Percentiles rank a stretch among this genome's conserved stretches.
Evolutionary conservation across 2,888 invertebrate species (phyloP).

Genomic region (Strigamia maritima): DNA sequence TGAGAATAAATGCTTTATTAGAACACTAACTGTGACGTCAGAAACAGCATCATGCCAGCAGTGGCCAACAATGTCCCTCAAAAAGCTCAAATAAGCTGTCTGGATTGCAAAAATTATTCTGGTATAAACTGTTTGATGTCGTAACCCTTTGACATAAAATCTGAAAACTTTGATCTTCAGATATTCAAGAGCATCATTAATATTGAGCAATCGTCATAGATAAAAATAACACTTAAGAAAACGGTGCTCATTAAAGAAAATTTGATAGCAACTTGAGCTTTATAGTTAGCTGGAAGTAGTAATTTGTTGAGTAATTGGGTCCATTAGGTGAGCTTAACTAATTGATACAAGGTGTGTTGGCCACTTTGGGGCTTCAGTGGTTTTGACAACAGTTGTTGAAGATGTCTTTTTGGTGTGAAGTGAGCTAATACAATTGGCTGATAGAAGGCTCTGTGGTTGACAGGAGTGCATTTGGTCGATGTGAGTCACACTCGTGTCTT

Average conservation of each 20-base stretch:
- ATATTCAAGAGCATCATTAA: no score
- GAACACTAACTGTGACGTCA: no score
- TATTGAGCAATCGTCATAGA: no score
- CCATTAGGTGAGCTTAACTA: neutral
- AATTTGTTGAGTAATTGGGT: neutral
- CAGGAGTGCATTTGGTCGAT: neutral
- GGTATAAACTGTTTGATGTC: no score
- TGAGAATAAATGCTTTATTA: no score
- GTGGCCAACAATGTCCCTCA: no score
- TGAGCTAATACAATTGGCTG: constrained; percentile 16
- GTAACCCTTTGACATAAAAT: no score
- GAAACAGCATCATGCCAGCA: no score
- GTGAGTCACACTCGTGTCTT: neutral
- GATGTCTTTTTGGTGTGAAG: constrained; percentile 19
- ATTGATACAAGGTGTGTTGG: constrained; percentile 1
- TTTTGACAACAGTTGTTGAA: constrained; percentile 16
- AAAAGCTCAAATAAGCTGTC: no score
- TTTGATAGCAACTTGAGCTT: neutral
- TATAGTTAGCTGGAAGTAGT: neutral
- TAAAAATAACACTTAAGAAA: neutral
- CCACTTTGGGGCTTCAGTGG: constrained; percentile 16
- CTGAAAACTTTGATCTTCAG: no score
- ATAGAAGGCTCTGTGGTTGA: constrained; percentile 16
- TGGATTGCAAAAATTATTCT: no score
- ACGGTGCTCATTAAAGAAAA: neutral